Evolutionary conservation across 2,797 vertebrate species (phyloP).

Genomic region (Lophius americanus): DNA sequence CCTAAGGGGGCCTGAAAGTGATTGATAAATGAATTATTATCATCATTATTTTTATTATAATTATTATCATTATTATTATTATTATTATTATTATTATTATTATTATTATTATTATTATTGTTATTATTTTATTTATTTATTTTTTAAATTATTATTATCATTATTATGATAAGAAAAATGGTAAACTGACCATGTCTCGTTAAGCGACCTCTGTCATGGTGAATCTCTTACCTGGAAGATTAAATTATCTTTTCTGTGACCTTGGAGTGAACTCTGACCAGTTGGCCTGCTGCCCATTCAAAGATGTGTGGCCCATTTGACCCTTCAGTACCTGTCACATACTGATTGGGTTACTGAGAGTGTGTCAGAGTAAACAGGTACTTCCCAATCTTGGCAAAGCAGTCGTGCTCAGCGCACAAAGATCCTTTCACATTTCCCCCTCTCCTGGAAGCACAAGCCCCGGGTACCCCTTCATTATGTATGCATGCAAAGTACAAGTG

Average conservation of each 20-base stretch:
- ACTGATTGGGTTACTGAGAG: conserved; percentile 59
- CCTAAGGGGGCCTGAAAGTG: too few relatives aligned
- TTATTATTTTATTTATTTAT: too few relatives aligned
- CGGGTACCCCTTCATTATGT: conserved; percentile 9
- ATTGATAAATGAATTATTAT: too few relatives aligned
- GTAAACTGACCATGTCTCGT: not conserved
- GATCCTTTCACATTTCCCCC: conserved; percentile 63
- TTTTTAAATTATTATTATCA: too few relatives aligned
- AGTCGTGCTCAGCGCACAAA: conserved; percentile 53
- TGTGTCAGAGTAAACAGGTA: conserved; percentile 61
- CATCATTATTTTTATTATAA: too few relatives aligned
- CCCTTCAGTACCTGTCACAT: conserved; percentile 52
- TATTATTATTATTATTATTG: too few relatives aligned
- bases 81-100: too few relatives aligned
- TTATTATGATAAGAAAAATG: too few relatives aligned
- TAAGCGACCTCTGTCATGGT: conserved; percentile 7
- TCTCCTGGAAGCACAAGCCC: conserved; percentile 45
- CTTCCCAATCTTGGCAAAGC: conserved; percentile 50
- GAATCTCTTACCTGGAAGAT: conserved; percentile 25
- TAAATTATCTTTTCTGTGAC: conserved; percentile 41
- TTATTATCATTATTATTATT: too few relatives aligned
- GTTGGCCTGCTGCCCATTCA: conserved; percentile 43
- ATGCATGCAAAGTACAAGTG: conserved; percentile 1
- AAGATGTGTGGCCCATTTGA: conserved; percentile 33
- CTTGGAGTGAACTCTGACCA: conserved; percentile 43